Percentiles rank a stretch among this genome's conserved stretches.
Conservation (phyloP, 2,797 vertebrate species). For the Kryptopterus vitreolus region DNA sequence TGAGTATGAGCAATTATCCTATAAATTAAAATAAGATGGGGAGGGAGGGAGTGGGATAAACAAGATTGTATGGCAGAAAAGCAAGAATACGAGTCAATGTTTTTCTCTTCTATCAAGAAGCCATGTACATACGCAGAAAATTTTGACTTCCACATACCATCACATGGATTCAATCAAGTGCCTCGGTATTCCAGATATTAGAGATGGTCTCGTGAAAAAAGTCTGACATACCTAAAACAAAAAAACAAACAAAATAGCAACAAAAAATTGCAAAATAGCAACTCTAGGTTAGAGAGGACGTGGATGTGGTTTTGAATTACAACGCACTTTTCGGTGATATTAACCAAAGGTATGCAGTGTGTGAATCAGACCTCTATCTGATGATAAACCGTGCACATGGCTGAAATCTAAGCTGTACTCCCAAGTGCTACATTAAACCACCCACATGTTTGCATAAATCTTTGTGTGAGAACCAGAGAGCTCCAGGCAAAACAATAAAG, state of each 20-base stretch:
- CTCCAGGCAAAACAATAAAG: slow-evolving; percentile 53
- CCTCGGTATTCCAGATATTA: background rate
- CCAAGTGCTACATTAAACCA: slow-evolving; percentile 7
- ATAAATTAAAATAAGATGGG: background rate
- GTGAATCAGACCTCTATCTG: background rate
- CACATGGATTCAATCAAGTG: slow-evolving; percentile 20
- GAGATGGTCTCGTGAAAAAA: background rate
- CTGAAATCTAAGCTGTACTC: slow-evolving; percentile 21
- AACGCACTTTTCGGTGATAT: background rate
- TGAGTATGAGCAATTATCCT: background rate
- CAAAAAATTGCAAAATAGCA: background rate
- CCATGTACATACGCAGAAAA: background rate
- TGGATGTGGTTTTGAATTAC: background rate
- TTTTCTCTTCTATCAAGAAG: background rate
- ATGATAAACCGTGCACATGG: slow-evolving; percentile 14
- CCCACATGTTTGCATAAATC: slow-evolving; percentile 40
- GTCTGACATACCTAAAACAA: background rate
- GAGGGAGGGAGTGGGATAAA: background rate
- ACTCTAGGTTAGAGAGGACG: background rate
- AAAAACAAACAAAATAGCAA: background rate
- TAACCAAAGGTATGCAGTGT: slow-evolving; percentile 5
- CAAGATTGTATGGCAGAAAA: background rate
- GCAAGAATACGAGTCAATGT: slow-evolving; percentile 6
- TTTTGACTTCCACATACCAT: background rate
- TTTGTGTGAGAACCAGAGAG: slow-evolving; percentile 14